Base-by-base conservation (phyloP, 2,888 invertebrate species). In the Odontothrips loti region DNA sequence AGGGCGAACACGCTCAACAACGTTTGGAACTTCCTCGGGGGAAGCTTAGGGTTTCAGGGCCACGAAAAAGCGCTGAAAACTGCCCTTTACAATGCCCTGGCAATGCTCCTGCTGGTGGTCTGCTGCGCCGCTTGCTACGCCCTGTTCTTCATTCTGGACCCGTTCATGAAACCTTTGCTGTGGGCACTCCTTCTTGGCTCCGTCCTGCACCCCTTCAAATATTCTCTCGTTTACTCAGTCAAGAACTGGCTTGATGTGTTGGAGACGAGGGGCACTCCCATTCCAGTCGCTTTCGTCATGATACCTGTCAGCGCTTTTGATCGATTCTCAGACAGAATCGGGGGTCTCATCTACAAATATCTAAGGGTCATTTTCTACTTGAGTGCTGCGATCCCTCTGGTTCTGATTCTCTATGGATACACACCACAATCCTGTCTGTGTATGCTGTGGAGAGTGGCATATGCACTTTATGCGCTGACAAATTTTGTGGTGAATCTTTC, bases 111-210 rank as follows among this genome's bases (percentile, higher is more conserved):
- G 83, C 88, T 96, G 83, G 89, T 91, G 79, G 87, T 94, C 80
- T 91, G 92, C 84, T 91, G 91, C 86, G 91, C 91, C 63, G 94
- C 93, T 23, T 90, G 92, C 78, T 93, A 92, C 86, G 94, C 95
- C 1, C 90, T 96, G 11, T 96, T 95, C 87, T 90, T 95, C 83
- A 94, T 96, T 84, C 89, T 98, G 48, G 94, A 95, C 85, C 97
- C 97, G 0, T 98, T 98, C 88, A 92, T 99, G 58, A 94, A 96
- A 84, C 98, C 99, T 0, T 88, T 99, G 81, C 90, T 98, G 84
- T 99, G 99, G 99, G 98, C 99, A 0, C 89, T 97, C 82, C 89
- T 99, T 51, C 96, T 97, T 85, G 99, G 99, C n/a, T 97, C 98
- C 0, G 94, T 98, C 68, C 90, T 99, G n/a, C 96, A 97, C 87